Percentiles rank a stretch among this genome's conserved stretches.
phyloP scores from a whole-genome alignment of 2,888 invertebrate genomes.

The Nephrotoma flavescens region DNA sequence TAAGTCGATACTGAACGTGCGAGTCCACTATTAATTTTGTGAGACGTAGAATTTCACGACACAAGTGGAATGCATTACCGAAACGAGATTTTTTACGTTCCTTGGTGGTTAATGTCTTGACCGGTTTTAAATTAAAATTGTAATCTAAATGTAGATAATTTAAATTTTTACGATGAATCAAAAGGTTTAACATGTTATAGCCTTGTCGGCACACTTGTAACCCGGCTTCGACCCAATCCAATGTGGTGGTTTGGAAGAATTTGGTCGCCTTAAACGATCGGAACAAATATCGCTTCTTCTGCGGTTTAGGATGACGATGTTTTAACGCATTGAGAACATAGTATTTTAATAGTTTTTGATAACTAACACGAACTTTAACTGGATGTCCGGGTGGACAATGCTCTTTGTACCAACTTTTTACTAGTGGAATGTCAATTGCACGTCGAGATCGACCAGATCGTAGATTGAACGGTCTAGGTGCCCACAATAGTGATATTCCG shows the following conservation, averaged over 20 bases:
- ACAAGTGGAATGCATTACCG: slow-evolving; percentile 97
- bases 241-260: slow-evolving; percentile 98
- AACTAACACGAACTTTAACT: slow-evolving; percentile 97
- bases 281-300: slow-evolving; percentile 94
- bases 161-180: slow-evolving; percentile 98
- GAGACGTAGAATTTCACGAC: slow-evolving; percentile 94
- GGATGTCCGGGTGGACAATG: slow-evolving; percentile 93
- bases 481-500: slow-evolving; percentile 93
- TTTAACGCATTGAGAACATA: slow-evolving; percentile 96
- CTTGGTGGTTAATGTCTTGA: slow-evolving; percentile 97
- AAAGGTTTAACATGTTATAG: slow-evolving; percentile 97
- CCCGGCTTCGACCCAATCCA: slow-evolving; percentile 99
- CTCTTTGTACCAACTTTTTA: slow-evolving; percentile 94
- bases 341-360: slow-evolving; percentile 96
- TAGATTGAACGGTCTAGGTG: slow-evolving; percentile 94
- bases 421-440: slow-evolving; percentile 93
- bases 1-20: slow-evolving; percentile 96
- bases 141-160: slow-evolving; percentile 99
- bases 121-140: slow-evolving; percentile 99
- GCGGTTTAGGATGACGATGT: slow-evolving; percentile 94
- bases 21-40: slow-evolving; percentile 98
- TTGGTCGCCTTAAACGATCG: slow-evolving; percentile 99
- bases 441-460: slow-evolving; percentile 86
- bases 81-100: slow-evolving; percentile 97
- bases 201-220: slow-evolving; percentile 97